These are phyloP conservation scores for Leptopilina syphax DNA, from an alignment of 2,888 invertebrate genomes.

Conservation along the genomic window DNA sequence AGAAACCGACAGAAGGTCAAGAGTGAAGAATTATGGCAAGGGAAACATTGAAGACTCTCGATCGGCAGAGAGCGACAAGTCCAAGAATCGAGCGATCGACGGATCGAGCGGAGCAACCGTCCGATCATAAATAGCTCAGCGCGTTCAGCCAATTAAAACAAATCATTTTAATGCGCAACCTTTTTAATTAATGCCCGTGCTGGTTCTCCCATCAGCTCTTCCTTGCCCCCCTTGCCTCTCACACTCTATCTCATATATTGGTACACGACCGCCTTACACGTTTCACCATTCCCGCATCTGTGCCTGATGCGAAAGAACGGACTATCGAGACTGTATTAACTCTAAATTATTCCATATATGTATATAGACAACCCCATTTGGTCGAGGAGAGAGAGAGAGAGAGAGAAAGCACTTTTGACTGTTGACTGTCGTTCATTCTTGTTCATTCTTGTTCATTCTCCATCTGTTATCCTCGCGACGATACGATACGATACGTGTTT, in stretches of 20 bases:
- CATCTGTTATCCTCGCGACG: constrained; percentile 27
- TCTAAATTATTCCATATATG: constrained; percentile 59
- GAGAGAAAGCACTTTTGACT: constrained; percentile 11
- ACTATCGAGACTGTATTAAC: constrained; percentile 55
- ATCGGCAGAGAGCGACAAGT: constrained; percentile 37
- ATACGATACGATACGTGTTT: not conserved
- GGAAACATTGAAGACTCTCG: constrained; percentile 18
- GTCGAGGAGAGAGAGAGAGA: constrained; percentile 6
- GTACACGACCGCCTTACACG: constrained; percentile 57
- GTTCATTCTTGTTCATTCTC: constrained; percentile 43
- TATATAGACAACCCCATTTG: constrained; percentile 53
- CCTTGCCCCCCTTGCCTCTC: constrained; percentile 49
- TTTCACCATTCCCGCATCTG: constrained; percentile 51
- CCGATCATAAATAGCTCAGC: constrained; percentile 76
- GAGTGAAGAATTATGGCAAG: constrained; percentile 23
- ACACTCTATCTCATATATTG: constrained; percentile 43
- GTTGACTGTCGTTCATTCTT: constrained; percentile 43
- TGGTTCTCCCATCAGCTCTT: constrained; percentile 70
- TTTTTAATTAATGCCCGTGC: constrained; percentile 77
- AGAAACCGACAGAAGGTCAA: constrained; percentile 36
- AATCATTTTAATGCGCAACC: constrained; percentile 77
- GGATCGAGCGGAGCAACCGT: constrained; percentile 68
- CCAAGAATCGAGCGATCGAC: constrained; percentile 49
- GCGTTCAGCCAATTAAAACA: constrained; percentile 77
- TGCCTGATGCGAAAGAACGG: constrained; percentile 23